Evolutionary conservation across 2,113 vertebrate species (phyloP), one percentile per base, ranked within the genome.

Genomic region (Hippocampus zosterae): DNA sequence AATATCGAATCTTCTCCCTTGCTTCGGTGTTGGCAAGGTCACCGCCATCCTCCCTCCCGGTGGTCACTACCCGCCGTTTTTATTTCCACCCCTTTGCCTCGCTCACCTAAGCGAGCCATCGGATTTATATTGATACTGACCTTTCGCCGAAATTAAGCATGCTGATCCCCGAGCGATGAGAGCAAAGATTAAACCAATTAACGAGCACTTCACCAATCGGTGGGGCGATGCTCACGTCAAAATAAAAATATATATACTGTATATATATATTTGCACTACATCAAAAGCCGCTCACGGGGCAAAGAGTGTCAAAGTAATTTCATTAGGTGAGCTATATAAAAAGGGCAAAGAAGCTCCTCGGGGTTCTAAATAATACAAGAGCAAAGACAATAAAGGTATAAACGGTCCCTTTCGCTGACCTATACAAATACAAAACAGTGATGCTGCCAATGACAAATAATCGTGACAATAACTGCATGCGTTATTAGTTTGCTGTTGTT

Each of bases 121-220:
- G 75, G 82, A 90, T 91, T 92, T 92, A 92, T 92, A 92, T 92
- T 91, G 89, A 92, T 91, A 91, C 87, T 91, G 91, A 92, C 92
- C 91, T 93, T 92, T 92, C 80, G 87, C 86, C 90, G 84, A 92
- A 92, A 93, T 91, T 90, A 92, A 92, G 87, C 86, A 78, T 84
- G 85, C 77, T 63, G 82, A 86, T 91, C 88, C 90, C 85, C 77
- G 78, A 88, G 81, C 84, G 80, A 77, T 61, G 25, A 81, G 88
- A 90, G 89, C 91, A 91, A 93, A 92, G 91, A 92, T 93, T 92
- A 92, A 91, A 92, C 90, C 88, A 92, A 93, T 92, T 92, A 92
- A 92, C 88, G 81, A 85, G 82, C 85, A 90, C 88, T 90, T 91
- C 81, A 80, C 87, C 87, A 90, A 91, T 91, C 87, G 90, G 88